Conservation (phyloP, 30 jellyfish, hydroid and myxozoan genomes). For the Rhopilema esculentum region DNA sequence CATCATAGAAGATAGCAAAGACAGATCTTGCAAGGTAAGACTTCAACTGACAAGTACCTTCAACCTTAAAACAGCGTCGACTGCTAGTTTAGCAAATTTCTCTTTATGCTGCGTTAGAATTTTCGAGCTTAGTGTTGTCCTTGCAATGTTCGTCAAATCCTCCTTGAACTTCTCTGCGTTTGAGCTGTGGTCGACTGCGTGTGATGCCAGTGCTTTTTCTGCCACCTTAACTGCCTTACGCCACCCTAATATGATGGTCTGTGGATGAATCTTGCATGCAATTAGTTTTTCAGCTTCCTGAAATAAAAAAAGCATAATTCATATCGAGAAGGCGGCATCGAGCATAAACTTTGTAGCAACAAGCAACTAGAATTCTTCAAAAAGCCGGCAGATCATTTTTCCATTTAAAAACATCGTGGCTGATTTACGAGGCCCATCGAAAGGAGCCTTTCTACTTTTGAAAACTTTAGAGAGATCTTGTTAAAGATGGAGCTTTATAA, state of each 20-base stretch:
- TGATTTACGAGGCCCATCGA: no score
- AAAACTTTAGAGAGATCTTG: no score
- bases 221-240: constrained; percentile 94
- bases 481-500: no score
- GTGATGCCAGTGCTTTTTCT: constrained; percentile 68
- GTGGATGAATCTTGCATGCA: constrained; percentile 93
- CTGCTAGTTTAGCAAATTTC: constrained; percentile 91
- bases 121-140: constrained; percentile 93
- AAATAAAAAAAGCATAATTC: no score
- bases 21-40: neutral
- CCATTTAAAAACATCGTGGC: no score
- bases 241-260: constrained; percentile 90
- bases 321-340: no score
- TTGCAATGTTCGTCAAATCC: constrained; percentile 91
- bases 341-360: no score
- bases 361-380: no score
- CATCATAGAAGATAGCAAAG: no score
- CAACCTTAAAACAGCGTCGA: constrained; percentile 84
- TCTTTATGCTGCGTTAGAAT: constrained; percentile 86
- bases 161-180: constrained; percentile 78
- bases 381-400: no score
- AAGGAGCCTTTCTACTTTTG: no score
- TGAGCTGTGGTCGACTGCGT: constrained; percentile 83
- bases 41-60: constrained; percentile 27
- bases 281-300: constrained; percentile 94